A percentile compares a stretch with the other conserved stretches of the same genome.
Conservation (phyloP, 1,140 invertebrate genomes). For the Drosophila sucinea region DNA sequence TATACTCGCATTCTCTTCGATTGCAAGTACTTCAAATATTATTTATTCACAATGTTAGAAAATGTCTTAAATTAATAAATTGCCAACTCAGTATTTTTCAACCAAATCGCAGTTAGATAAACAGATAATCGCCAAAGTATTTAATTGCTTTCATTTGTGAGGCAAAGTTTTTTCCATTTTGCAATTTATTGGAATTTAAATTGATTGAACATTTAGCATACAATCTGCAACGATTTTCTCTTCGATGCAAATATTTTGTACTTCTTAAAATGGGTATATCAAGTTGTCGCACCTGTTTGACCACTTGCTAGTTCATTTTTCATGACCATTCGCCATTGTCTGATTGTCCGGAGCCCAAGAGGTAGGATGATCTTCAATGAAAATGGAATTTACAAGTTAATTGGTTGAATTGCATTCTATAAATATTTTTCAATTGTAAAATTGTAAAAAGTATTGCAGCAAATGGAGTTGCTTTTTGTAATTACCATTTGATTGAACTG, state of each 20-base stretch:
- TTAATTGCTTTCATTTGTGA: not conserved
- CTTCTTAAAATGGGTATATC: not conserved
- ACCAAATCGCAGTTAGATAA: too few relatives aligned
- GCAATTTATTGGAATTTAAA: not conserved
- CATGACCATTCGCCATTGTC: too few relatives aligned
- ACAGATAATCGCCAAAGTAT: not conserved
- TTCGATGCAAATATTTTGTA: not conserved
- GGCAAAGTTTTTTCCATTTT: not conserved
- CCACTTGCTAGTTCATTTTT: too few relatives aligned
- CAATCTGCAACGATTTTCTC: not conserved
- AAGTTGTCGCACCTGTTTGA: too few relatives aligned
- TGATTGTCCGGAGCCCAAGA: too few relatives aligned
- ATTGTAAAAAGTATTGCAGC: not conserved
- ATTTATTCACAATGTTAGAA: too few relatives aligned
- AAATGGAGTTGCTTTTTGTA: not conserved
- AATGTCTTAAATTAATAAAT: too few relatives aligned
- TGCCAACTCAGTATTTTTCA: too few relatives aligned
- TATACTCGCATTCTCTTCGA: too few relatives aligned
- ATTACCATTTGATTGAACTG: not conserved
- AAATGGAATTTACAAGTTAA: too few relatives aligned
- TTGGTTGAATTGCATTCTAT: not conserved
- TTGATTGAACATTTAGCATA: not conserved
- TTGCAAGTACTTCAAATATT: too few relatives aligned
- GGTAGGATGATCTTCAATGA: too few relatives aligned
- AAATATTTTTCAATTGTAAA: not conserved